Evolutionary conservation across 1,140 invertebrate genomes (phyloP).

Genomic region (Drosophila baimaii): DNA sequence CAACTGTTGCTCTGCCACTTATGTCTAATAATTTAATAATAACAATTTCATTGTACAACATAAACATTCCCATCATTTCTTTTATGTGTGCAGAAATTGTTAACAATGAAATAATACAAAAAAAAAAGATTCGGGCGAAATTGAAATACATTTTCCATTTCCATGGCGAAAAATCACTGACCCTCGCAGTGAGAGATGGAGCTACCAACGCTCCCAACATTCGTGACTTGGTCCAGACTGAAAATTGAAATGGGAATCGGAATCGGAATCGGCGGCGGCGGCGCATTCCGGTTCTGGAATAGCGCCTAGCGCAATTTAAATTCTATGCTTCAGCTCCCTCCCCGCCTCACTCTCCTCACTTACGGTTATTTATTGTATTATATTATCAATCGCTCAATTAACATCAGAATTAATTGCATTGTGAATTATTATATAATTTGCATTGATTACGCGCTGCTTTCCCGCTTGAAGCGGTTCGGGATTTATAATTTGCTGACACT

Average conservation of each 20-base stretch:
- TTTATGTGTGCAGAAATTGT: slow-evolving; percentile 51
- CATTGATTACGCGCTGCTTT: slow-evolving; percentile 30
- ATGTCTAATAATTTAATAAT: slow-evolving; percentile 60
- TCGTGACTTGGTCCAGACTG: slow-evolving; percentile 46
- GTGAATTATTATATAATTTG: slow-evolving; percentile 46
- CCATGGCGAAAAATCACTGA: slow-evolving; percentile 6
- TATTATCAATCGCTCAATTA: slow-evolving; percentile 60
- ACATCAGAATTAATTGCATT: slow-evolving; percentile 41
- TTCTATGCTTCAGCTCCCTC: slow-evolving; percentile 23
- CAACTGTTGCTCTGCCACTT: slow-evolving; percentile 40
- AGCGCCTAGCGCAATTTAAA: slow-evolving; percentile 48
- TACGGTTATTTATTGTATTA: slow-evolving; percentile 41
- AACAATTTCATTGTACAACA: slow-evolving; percentile 56
- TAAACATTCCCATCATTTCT: slow-evolving; percentile 55
- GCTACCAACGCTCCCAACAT: slow-evolving; percentile 7
- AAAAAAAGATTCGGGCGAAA: slow-evolving; percentile 21
- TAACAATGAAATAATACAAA: slow-evolving; percentile 2
- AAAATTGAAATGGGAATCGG: slow-evolving; percentile 20
- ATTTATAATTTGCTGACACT: slow-evolving; percentile 43
- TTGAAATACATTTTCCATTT: slow-evolving; percentile 41
- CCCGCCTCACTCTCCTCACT: neutral
- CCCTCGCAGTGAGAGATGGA: slow-evolving; percentile 7
- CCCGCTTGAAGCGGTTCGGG: neutral
- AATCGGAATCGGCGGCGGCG: neutral
- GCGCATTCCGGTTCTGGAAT: slow-evolving; percentile 39